These are phyloP conservation scores for Lytechinus variegatus DNA, from an alignment of 35 echinoderm and acorn worm species.

Conservation along the genomic window DNA sequence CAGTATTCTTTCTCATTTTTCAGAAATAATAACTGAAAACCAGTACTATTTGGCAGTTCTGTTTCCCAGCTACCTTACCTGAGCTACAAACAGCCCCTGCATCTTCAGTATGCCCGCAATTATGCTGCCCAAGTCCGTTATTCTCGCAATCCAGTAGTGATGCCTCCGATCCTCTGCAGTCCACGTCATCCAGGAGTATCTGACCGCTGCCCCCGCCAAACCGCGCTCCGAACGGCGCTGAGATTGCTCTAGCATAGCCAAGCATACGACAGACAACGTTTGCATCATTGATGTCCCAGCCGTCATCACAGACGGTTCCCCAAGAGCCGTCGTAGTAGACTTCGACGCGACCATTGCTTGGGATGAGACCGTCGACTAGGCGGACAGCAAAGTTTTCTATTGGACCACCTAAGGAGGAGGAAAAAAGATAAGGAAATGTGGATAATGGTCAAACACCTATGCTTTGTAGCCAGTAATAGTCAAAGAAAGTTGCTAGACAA, in stretches of 20 bases:
- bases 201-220: background rate
- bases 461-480: no score
- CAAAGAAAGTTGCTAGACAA: no score
- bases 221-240: background rate
- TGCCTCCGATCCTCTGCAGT: background rate
- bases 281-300: background rate
- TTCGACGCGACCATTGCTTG: conserved; percentile 1
- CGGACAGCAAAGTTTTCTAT: background rate
- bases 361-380: background rate
- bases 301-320: conserved; percentile 30
- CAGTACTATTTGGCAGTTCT: no score
- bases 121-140: background rate
- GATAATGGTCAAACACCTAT: no score
- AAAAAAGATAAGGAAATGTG: no score
- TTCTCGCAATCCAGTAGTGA: background rate
- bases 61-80: background rate
- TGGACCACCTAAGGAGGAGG: background rate
- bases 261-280: conserved; percentile 27
- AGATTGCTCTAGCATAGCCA: conserved; percentile 6
- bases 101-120: conserved; percentile 38
- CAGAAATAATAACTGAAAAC: no score
- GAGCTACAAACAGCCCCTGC: background rate
- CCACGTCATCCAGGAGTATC: conserved; percentile 35
- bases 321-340: conserved; percentile 11
- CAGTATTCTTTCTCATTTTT: no score